Conservation (phyloP, 1,140 invertebrate genomes). For the Acromyrmex charruanus region DNA sequence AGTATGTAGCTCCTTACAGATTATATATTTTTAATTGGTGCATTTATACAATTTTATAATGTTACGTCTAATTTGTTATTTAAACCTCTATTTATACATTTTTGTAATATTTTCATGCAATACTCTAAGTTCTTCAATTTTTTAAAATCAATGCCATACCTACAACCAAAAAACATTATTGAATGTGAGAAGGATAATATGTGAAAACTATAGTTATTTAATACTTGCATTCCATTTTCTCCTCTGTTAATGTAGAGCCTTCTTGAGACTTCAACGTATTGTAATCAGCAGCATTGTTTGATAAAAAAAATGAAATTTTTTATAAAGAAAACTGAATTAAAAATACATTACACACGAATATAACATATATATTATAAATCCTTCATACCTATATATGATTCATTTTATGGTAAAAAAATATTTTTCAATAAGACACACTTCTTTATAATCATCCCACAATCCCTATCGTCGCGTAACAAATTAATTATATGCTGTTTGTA, state of each 20-base stretch:
- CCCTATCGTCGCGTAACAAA: background rate
- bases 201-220: background rate
- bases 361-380: too few relatives aligned
- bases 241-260: too few relatives aligned
- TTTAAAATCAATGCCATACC: background rate
- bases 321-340: too few relatives aligned
- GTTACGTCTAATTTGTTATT: background rate
- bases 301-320: too few relatives aligned
- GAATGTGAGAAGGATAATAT: background rate
- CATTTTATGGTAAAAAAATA: too few relatives aligned
- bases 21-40: background rate
- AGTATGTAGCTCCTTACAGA: too few relatives aligned
- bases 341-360: too few relatives aligned
- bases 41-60: background rate
- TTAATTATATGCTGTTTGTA: constrained; percentile 30
- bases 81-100: background rate
- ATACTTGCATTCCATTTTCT: too few relatives aligned
- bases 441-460: background rate
- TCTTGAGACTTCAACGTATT: too few relatives aligned
- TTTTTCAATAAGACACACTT: too few relatives aligned
- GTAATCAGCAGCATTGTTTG: too few relatives aligned
- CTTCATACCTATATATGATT: too few relatives aligned
- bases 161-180: background rate
- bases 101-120: background rate
- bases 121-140: constrained; percentile 8